These are phyloP conservation scores for Alligator sinensis DNA, from an alignment of 2,113 vertebrate species.

Conservation along the genomic window DNA sequence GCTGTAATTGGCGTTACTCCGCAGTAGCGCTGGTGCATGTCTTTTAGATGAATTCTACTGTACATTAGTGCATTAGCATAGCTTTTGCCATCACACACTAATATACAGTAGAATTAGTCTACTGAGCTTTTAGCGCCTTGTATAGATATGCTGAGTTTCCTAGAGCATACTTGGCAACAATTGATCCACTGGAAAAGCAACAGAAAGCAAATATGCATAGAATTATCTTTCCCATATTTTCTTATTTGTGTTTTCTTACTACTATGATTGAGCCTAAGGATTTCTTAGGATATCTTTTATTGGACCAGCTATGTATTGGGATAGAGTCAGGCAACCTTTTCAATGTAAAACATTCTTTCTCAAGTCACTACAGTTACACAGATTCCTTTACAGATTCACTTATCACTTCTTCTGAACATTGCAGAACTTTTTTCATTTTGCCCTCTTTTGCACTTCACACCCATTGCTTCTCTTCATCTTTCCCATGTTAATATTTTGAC, in stretches of 20 bases:
- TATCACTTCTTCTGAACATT: slow-evolving; percentile 6
- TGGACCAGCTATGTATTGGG: too few relatives aligned
- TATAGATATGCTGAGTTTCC: neutral
- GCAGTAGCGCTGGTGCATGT: too few relatives aligned
- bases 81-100: too few relatives aligned
- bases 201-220: slow-evolving; percentile 24
- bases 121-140: too few relatives aligned
- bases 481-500: neutral
- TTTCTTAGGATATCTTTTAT: too few relatives aligned
- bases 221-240: slow-evolving; percentile 12
- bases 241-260: slow-evolving; percentile 28
- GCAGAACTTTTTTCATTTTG: slow-evolving; percentile 29
- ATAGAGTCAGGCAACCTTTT: too few relatives aligned
- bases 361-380: neutral
- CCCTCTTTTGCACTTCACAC: neutral
- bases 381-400: neutral
- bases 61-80: too few relatives aligned
- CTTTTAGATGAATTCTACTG: too few relatives aligned
- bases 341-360: too few relatives aligned
- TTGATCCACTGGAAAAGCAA: neutral
- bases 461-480: neutral
- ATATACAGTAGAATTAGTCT: too few relatives aligned
- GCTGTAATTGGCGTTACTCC: too few relatives aligned
- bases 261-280: neutral
- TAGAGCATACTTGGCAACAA: neutral